These are phyloP conservation scores for Anhinga anhinga DNA, from an alignment of 2,113 vertebrate species.

Conservation along the genomic window DNA sequence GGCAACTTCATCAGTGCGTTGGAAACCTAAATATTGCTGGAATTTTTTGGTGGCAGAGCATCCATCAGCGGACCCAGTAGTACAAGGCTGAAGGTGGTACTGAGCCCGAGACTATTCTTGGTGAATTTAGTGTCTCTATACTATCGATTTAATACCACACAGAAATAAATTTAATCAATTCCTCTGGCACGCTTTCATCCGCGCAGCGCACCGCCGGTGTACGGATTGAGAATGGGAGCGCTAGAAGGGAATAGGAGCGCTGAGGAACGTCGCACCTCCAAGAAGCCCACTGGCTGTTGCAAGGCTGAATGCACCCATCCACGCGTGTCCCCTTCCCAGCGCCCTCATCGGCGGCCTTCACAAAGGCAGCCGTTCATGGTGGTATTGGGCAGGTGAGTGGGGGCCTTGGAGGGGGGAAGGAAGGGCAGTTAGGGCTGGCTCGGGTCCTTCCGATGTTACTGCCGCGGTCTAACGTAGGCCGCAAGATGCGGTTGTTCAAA, in stretches of 20 bases:
- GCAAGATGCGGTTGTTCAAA: neutral
- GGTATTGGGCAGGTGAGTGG: fast-evolving
- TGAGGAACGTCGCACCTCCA: neutral
- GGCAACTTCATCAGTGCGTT: neutral
- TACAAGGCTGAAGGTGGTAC: neutral
- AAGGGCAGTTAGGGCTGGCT: neutral
- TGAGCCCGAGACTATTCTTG: neutral
- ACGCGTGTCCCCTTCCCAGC: neutral
- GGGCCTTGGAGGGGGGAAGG: neutral
- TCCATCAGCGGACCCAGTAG: neutral
- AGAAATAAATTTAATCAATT: neutral
- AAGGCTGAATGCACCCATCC: neutral
- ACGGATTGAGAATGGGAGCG: neutral
- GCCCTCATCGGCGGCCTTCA: neutral
- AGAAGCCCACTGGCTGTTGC: neutral
- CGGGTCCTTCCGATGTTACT: neutral
- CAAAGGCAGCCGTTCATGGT: neutral
- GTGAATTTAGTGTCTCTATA: neutral
- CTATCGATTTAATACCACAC: neutral
- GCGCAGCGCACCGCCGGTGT: neutral
- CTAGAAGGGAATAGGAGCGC: neutral
- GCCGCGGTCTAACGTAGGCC: fast-evolving
- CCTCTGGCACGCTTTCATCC: neutral
- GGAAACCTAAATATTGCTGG: conserved; percentile 10
- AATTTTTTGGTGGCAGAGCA: conserved; percentile 7